These are phyloP conservation scores for Tipula helvola DNA, from an alignment of 2,888 invertebrate genomes.

Conservation along the genomic window DNA sequence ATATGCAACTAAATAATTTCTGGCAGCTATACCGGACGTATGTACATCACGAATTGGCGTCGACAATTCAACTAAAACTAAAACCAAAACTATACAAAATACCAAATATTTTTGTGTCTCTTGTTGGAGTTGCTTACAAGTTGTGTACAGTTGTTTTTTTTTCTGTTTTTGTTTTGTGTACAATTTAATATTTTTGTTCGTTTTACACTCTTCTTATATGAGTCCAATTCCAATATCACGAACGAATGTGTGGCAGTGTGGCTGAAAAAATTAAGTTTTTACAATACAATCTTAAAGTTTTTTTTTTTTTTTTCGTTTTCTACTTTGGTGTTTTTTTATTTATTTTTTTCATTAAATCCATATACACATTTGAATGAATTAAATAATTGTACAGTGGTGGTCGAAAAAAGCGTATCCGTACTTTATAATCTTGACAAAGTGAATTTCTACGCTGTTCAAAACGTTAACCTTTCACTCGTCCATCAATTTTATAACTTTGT, in stretches of 20 bases:
- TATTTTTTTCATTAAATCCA: neutral
- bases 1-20: neutral
- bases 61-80: neutral
- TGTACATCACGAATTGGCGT: neutral
- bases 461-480: too few species aligned
- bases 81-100: neutral
- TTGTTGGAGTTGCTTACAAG: neutral
- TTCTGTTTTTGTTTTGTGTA: neutral
- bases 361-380: neutral
- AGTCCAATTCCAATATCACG: neutral
- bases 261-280: neutral
- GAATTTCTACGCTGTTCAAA: too few species aligned
- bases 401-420: neutral
- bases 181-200: neutral
- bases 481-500: too few species aligned
- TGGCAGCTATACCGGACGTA: neutral
- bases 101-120: neutral
- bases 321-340: neutral
- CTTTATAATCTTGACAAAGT: neutral
- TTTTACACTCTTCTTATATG: neutral
- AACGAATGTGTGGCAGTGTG: neutral
- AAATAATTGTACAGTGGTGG: neutral
- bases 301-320: neutral
- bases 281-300: neutral
- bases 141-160: neutral